These are phyloP conservation scores for Drosophila quinaria DNA, from an alignment of 2,888 invertebrate genomes.

Conservation along the genomic window DNA sequence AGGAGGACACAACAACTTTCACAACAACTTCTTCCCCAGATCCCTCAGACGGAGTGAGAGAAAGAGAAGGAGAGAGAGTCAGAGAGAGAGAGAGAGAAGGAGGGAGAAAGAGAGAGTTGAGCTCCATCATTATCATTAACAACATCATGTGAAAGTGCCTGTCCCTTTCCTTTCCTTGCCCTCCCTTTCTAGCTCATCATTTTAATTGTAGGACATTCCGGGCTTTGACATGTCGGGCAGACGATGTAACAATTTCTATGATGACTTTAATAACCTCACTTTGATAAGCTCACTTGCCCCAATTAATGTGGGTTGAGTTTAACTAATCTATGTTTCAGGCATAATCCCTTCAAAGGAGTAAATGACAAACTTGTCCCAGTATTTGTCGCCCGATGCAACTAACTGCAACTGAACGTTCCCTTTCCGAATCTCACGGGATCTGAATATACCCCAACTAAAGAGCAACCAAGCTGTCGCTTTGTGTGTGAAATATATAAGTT, in stretches of 20 bases:
- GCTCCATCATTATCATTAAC: slow-evolving; percentile 74
- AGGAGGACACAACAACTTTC: slow-evolving; percentile 39
- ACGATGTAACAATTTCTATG: slow-evolving; percentile 72
- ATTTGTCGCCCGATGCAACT: slow-evolving; percentile 61
- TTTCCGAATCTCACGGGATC: neutral
- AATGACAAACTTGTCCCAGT: slow-evolving; percentile 12
- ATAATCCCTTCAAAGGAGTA: neutral
- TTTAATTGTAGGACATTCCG: neutral
- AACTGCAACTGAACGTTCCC: slow-evolving; percentile 39
- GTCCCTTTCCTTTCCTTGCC: neutral
- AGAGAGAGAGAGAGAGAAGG: slow-evolving; percentile 23
- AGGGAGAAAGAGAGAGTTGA: slow-evolving; percentile 23
- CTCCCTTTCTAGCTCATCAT: neutral
- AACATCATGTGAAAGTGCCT: slow-evolving; percentile 65
- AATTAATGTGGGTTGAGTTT: slow-evolving; percentile 61
- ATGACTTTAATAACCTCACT: slow-evolving; percentile 69
- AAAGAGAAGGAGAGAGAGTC: too few relatives aligned
- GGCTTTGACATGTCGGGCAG: neutral
- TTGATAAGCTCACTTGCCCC: slow-evolving; percentile 62
- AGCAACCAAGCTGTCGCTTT: slow-evolving; percentile 48
- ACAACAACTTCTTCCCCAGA: slow-evolving; percentile 26
- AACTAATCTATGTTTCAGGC: neutral
- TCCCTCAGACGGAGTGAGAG: slow-evolving; percentile 16
- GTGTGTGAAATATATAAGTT: slow-evolving; percentile 79
- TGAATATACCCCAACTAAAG: neutral